These are phyloP conservation scores for Pangasius mekongensis DNA, from an alignment of 2,797 vertebrate genomes.

Conservation along the genomic window DNA sequence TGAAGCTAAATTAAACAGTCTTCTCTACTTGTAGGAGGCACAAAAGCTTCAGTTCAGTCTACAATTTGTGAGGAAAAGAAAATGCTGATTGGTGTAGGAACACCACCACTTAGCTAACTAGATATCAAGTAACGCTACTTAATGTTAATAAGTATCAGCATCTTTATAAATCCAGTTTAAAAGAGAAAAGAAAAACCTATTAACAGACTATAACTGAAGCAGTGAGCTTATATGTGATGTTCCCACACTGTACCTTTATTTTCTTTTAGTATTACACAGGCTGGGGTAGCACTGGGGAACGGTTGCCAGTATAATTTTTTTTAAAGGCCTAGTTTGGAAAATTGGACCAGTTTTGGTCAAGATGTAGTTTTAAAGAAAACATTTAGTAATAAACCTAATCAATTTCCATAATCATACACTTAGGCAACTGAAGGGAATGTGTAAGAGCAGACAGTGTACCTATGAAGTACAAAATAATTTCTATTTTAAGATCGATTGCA, in stretches of 20 bases:
- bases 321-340: background rate
- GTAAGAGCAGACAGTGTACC: background rate
- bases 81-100: background rate
- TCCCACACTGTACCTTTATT: background rate
- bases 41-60: background rate
- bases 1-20: background rate
- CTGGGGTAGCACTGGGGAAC: background rate
- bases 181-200: background rate
- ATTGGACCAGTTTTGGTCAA: background rate
- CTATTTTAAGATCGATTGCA: background rate
- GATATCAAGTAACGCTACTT: background rate
- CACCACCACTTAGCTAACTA: background rate
- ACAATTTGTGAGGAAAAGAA: background rate
- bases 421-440: background rate
- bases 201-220: background rate
- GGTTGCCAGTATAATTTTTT: background rate
- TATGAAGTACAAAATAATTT: background rate
- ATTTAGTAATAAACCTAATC: background rate
- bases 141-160: background rate
- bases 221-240: background rate
- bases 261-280: background rate
- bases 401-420: background rate
- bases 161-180: too few relatives aligned
- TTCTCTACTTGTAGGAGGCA: background rate
- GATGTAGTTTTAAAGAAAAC: background rate